Base-by-base conservation (phyloP, 2,888 invertebrate species). In the Ennomos quercinarius region DNA sequence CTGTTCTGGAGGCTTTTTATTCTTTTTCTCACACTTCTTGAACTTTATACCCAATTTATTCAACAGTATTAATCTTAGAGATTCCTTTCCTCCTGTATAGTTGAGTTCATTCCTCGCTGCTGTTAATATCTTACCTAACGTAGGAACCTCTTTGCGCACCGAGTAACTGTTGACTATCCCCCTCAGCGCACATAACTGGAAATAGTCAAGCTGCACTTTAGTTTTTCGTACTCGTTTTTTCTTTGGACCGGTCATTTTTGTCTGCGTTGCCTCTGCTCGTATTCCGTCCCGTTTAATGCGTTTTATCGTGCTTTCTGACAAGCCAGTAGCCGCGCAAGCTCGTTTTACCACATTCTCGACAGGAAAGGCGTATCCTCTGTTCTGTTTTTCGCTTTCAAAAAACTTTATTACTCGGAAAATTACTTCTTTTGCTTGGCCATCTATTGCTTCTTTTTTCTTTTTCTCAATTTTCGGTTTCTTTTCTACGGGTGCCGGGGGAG, bases 41-140 rank as follows among this genome's bases (percentile, higher is more conserved):
- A 91, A 91, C 68, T 91, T 91, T 68, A 91, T 91, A 55, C 91
- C 91, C 10, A 91, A 71, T 68, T 91, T 91, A 71, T 92, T 91
- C 53, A 90, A 73, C 47, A 92, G 71, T 73, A 92, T 92, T 76
- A 91, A 74, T 66, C 91, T 74, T 27, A 92, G 64, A 12, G 91
- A 91, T 65, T 91, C 91, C 51, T 91, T 91, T 0, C 91, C 91
- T 0, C 91, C 91, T 8, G 83, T 73, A 57, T 90, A 92, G 57
- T 91, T 90, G 0, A 92, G 53, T 56, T 92, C 91, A 2, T 86
- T 85, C 76, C 87, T 87, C 0, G 91, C 91, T 0, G 91, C 84
- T 0, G 86, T 79, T 63, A 91, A 63, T n/a, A 91, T 91, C 64
- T 91, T 91, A 1, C 91, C 90, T 44, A 91, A 67, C 0, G 91